Base-by-base conservation (phyloP, 2,797 vertebrate genomes). In the Enteromius trimaculatus region DNA sequence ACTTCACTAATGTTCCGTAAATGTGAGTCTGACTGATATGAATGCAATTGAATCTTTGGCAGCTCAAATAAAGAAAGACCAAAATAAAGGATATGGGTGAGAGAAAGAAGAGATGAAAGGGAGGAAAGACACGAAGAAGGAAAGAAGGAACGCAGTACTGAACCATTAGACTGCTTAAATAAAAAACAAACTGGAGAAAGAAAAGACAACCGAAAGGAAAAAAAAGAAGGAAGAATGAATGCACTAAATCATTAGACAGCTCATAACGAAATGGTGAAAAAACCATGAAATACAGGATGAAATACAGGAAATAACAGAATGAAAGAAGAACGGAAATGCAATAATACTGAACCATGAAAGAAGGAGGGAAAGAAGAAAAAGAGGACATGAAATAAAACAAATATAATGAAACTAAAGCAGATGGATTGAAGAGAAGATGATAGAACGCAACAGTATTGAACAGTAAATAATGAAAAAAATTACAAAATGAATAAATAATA, bases 1-100 rank as follows among this genome's bases (percentile, higher is more conserved):
- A 91, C 87, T 88, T 83, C 84, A 89, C 81, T 75, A 87, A 88
- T 90, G 91, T 88, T 89, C 83, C 86, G 78, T 86, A 86, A 82
- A 74, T 82, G 82, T 86, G 87, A 80, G 77, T 72, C 81, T 79
- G 83, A 80, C 71, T 62, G 84, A 89, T 76, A 88, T 79, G 49
- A 84, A 88, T 84, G 76, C 53, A 71, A 37, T 26, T 19, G n/a
- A 77, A 64, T 44, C 16, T 44, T 65, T 78, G 58, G 16, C 10
- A 64, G 23, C 42, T 78, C 19, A 55, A 39, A 68, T 34, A 37
- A 31, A 77, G 23, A 78, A 65, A 51, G 2, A 29, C 3, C n/a
- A 65, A 47, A 13, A 29, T 16, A 31, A 29, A 49, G 4, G 11
- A 23, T 47, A 14, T 19, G 64, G 2, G 16, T 65, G 37, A 70